phyloP scores from a whole-genome alignment of 2,888 invertebrate genomes.

The Hydropsyche betteni region DNA sequence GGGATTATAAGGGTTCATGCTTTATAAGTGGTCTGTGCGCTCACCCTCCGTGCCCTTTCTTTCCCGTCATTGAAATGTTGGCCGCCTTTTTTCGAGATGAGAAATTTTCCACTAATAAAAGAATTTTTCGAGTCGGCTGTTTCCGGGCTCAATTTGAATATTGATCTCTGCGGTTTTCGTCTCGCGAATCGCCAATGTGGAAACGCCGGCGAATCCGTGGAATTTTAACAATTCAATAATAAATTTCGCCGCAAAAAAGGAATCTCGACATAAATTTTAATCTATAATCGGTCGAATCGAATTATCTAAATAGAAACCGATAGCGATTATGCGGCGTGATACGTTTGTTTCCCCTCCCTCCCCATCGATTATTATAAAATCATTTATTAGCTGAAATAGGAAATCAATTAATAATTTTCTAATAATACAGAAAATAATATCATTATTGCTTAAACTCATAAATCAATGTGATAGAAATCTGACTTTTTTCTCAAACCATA shows the following conservation, averaged over 20 bases:
- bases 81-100: constrained; percentile 19
- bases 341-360: too few species aligned
- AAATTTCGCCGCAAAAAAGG: constrained; percentile 2
- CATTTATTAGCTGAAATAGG: too few species aligned
- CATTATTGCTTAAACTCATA: too few species aligned
- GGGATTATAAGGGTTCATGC: constrained; percentile 46
- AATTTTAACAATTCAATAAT: constrained; percentile 24
- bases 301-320: too few species aligned
- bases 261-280: too few species aligned
- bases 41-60: neutral
- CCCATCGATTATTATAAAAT: too few species aligned
- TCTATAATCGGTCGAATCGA: too few species aligned
- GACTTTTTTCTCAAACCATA: too few species aligned
- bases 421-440: too few species aligned
- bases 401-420: too few species aligned
- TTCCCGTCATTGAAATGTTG: constrained; percentile 11
- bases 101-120: constrained; percentile 32
- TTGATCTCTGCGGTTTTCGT: constrained; percentile 17
- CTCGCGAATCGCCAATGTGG: constrained; percentile 14
- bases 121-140: constrained; percentile 9
- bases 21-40: constrained; percentile 41
- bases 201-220: neutral
- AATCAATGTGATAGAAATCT: too few species aligned
- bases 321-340: too few species aligned
- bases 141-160: constrained; percentile 28